These are phyloP conservation scores for Hyaena hyaena DNA, from an alignment of 2,113 vertebrate genomes.

Conservation along the genomic window DNA sequence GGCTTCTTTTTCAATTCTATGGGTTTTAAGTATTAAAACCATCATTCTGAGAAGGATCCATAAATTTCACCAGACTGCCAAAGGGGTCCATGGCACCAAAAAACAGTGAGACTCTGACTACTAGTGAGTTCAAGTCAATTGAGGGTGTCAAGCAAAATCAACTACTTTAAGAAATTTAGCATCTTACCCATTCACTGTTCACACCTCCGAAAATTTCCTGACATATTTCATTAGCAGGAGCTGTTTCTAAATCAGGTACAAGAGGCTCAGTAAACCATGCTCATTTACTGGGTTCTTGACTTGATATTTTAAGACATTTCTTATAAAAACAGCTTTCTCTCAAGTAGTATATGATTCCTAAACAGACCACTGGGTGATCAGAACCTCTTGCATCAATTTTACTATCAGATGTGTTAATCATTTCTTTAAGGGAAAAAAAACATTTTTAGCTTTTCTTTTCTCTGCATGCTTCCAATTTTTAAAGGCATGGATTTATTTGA, in stretches of 20 bases:
- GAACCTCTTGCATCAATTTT: neutral
- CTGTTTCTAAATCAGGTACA: slow-evolving; percentile 23
- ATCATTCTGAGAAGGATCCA: slow-evolving; percentile 14
- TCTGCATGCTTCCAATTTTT: neutral
- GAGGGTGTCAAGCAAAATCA: neutral
- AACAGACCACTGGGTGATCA: neutral
- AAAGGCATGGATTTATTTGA: neutral
- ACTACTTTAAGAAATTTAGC: slow-evolving; percentile 6
- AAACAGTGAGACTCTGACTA: neutral
- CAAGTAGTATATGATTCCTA: neutral
- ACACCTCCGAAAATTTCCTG: neutral
- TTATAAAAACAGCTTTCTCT: slow-evolving; percentile 28
- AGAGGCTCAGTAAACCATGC: neutral
- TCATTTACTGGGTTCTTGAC: neutral
- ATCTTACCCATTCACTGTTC: neutral
- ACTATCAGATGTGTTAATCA: neutral
- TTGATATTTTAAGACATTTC: slow-evolving; percentile 9
- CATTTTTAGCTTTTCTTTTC: neutral
- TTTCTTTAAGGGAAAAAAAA: neutral
- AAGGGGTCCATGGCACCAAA: neutral
- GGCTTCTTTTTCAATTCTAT: slow-evolving; percentile 21
- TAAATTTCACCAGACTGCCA: slow-evolving; percentile 5
- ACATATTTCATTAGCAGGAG: neutral
- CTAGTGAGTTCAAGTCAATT: neutral
- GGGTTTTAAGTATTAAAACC: neutral